Evolutionary conservation across 64 coral and sea anemone genomes (phyloP).

Genomic region (Stichodactyla helianthus): DNA sequence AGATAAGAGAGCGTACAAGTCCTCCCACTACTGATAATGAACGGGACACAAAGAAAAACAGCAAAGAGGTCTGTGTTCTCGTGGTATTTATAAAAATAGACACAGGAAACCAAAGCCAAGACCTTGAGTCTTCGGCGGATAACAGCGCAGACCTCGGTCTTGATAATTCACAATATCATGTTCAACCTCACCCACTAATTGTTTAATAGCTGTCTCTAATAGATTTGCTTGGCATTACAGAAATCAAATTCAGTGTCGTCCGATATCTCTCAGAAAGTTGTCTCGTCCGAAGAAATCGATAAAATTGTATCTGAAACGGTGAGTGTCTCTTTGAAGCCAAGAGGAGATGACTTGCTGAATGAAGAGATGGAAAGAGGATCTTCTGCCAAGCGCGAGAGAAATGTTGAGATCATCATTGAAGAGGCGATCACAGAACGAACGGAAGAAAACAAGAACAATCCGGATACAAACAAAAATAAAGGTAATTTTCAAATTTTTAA

Average conservation of each 20-base stretch:
- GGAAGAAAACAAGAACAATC: neutral
- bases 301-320: neutral
- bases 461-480: neutral
- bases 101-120: neutral
- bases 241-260: neutral
- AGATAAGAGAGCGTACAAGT: conserved; percentile 36
- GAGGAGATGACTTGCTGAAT: neutral
- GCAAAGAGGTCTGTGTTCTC: neutral
- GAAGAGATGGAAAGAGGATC: neutral
- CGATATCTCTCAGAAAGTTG: neutral
- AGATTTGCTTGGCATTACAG: neutral
- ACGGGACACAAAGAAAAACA: neutral
- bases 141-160: too few species aligned
- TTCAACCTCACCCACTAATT: too few species aligned
- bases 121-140: too few species aligned
- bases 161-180: too few species aligned
- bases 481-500: too few species aligned
- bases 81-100: neutral
- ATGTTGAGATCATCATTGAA: neutral
- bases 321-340: neutral
- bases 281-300: neutral
- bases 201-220: neutral
- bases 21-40: conserved; percentile 49
- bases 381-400: neutral
- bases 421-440: neutral